Percentiles rank a stretch among this genome's conserved stretches.
phyloP scores from a whole-genome alignment of 2,113 vertebrate species.

The Phylloscopus trochilus region DNA sequence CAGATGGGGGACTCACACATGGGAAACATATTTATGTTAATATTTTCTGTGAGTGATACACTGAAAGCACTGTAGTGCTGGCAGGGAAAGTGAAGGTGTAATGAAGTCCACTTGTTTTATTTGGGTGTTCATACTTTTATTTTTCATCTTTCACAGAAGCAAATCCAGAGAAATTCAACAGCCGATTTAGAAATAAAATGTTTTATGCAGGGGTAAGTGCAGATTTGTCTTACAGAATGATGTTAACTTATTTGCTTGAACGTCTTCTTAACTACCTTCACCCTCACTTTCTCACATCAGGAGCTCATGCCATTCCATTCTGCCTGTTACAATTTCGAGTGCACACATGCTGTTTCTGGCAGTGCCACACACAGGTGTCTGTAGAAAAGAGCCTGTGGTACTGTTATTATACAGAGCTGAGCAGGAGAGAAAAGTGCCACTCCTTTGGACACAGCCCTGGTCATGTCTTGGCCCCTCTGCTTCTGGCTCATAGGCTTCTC shows the following conservation, averaged over 20 bases:
- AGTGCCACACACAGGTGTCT: neutral
- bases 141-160: conserved; percentile 80
- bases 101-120: neutral
- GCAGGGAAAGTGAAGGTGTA: neutral
- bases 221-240: neutral
- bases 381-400: neutral
- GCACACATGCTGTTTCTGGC: neutral
- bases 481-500: neutral
- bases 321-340: neutral
- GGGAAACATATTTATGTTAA: neutral
- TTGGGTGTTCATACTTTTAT: neutral
- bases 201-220: conserved; percentile 94
- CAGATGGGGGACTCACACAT: neutral
- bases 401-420: neutral
- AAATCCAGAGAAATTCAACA: conserved; percentile 97
- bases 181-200: conserved; percentile 96
- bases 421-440: neutral
- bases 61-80: neutral
- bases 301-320: neutral
- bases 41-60: neutral
- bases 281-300: neutral
- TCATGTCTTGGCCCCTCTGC: neutral
- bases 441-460: neutral
- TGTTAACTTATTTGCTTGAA: neutral
- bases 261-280: neutral